phyloP scores from a whole-genome alignment of 2,797 vertebrate genomes.

The Microctenopoma lineatum region DNA sequence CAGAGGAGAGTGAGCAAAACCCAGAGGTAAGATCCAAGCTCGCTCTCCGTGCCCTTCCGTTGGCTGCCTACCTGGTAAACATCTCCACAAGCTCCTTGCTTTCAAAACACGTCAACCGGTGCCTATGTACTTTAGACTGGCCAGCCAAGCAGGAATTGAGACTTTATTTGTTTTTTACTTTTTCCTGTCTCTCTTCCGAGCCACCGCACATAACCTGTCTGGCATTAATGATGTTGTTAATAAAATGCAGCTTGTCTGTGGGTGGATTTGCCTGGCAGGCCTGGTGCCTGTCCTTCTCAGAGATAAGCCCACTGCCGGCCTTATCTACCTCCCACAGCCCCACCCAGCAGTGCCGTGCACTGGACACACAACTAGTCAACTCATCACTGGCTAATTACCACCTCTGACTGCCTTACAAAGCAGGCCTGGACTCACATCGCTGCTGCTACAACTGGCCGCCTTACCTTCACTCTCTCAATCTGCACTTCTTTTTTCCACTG shows the following conservation, averaged over 20 bases:
- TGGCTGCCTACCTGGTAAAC: slow-evolving; percentile 89
- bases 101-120: slow-evolving; percentile 94
- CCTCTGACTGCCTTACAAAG: slow-evolving; percentile 81
- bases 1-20: slow-evolving; percentile 74
- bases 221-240: slow-evolving; percentile 84
- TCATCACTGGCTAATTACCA: slow-evolving; percentile 86
- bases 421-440: slow-evolving; percentile 68
- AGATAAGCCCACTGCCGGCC: slow-evolving; percentile 80
- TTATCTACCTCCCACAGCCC: slow-evolving; percentile 82
- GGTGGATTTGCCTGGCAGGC: slow-evolving; percentile 87
- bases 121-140: slow-evolving; percentile 91
- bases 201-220: slow-evolving; percentile 78
- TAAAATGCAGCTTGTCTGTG: slow-evolving; percentile 74
- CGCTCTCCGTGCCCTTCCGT: slow-evolving; percentile 72
- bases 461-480: slow-evolving; percentile 45
- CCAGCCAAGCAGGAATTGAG: slow-evolving; percentile 93
- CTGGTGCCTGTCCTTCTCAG: slow-evolving; percentile 84
- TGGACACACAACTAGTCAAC: slow-evolving; percentile 80
- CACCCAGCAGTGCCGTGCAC: slow-evolving; percentile 74
- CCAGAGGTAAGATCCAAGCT: slow-evolving; percentile 80
- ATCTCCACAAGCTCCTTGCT: slow-evolving; percentile 95
- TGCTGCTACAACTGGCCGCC: slow-evolving; percentile 51
- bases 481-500: slow-evolving; percentile 28
- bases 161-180: slow-evolving; percentile 80
- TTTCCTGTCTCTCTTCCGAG: slow-evolving; percentile 63